Evolutionary conservation across 2,888 invertebrate species (phyloP).

Genomic region (Cheiracanthium punctorium): DNA sequence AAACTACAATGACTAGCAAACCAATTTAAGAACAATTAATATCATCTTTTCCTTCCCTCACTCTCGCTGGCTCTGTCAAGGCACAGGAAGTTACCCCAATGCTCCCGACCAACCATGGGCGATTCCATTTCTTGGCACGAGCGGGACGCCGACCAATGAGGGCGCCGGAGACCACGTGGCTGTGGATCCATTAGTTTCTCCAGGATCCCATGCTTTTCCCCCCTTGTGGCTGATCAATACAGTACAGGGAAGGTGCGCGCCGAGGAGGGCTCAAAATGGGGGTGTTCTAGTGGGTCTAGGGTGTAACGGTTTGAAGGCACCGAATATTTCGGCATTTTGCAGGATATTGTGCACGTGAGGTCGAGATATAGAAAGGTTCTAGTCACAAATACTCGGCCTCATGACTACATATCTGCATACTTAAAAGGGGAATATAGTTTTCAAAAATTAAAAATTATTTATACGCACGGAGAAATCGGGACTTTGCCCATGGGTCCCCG

Average conservation of each 20-base stretch:
- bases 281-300: not conserved
- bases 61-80: slow-evolving; percentile 1
- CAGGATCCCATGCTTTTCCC: slow-evolving; percentile 38
- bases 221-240: slow-evolving; percentile 51
- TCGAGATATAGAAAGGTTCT: too few species aligned
- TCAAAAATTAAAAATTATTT: too few species aligned
- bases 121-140: slow-evolving; percentile 18
- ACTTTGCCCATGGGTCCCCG: too few species aligned
- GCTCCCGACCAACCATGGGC: slow-evolving; percentile 27
- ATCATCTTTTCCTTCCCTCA: not conserved
- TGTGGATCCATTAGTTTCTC: slow-evolving; percentile 57
- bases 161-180: slow-evolving; percentile 52
- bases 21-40: slow-evolving; percentile 3
- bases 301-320: not conserved
- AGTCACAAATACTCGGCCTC: too few species aligned
- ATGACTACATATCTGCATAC: too few species aligned
- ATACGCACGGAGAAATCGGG: too few species aligned
- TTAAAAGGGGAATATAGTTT: too few species aligned
- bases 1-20: not conserved
- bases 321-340: not conserved
- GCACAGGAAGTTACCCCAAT: slow-evolving; percentile 15
- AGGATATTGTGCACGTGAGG: not conserved
- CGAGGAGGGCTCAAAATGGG: slow-evolving; percentile 33
- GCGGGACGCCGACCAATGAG: slow-evolving; percentile 34
- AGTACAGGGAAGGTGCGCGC: slow-evolving; percentile 43